Conservation (phyloP, 2,113 vertebrate genomes). For the Columbina picui region DNA sequence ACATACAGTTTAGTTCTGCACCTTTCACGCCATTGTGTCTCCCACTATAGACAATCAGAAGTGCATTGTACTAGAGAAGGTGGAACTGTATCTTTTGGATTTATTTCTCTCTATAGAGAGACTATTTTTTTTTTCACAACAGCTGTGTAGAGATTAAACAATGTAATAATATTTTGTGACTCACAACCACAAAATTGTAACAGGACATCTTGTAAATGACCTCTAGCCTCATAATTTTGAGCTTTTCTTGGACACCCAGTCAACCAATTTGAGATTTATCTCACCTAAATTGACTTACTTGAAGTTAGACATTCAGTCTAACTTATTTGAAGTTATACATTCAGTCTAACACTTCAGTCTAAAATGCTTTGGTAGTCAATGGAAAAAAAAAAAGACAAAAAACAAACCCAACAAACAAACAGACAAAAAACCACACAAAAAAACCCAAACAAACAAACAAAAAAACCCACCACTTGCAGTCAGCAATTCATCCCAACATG, state of each 20-base stretch:
- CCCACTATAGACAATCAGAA: neutral
- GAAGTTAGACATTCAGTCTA: neutral
- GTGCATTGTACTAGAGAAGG: neutral
- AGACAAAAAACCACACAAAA: rapidly evolving
- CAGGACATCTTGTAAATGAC: neutral
- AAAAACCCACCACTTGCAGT: neutral
- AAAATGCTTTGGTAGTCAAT: neutral
- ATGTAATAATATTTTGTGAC: constrained; percentile 14
- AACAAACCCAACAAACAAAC: neutral
- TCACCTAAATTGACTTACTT: constrained; percentile 19
- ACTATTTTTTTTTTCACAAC: constrained; percentile 4
- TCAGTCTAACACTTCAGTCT: neutral
- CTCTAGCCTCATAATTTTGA: neutral
- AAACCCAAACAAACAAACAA: rapidly evolving
- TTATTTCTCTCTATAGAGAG: neutral
- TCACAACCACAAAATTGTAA: neutral
- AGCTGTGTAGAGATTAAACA: constrained; percentile 3
- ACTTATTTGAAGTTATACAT: neutral
- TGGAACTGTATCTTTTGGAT: neutral
- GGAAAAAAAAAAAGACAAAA: neutral
- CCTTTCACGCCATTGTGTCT: neutral
- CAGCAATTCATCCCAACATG: neutral
- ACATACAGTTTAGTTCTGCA: neutral
- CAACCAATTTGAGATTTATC: neutral
- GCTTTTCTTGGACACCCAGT: neutral